These are phyloP conservation scores for Pogonocherus hispidulus DNA, from an alignment of 2,888 invertebrate species.

Conservation along the genomic window DNA sequence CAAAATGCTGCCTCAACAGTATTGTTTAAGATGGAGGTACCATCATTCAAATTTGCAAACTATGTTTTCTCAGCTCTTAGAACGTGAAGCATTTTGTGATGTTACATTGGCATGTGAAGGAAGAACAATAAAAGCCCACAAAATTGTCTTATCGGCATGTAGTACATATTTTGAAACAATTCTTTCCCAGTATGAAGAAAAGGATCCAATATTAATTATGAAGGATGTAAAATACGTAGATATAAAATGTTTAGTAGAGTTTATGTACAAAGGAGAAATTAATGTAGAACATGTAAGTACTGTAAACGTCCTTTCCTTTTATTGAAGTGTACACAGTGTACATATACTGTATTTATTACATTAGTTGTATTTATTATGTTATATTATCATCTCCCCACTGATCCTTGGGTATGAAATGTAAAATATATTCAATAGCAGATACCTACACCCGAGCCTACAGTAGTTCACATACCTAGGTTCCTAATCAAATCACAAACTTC, in stretches of 20 bases:
- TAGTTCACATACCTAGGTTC: too few species aligned
- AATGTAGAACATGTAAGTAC: constrained; percentile 91
- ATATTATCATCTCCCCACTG: too few species aligned
- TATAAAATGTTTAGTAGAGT: constrained; percentile 90
- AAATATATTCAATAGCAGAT: too few species aligned
- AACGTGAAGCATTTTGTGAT: constrained; percentile 90
- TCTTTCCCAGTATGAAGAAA: constrained; percentile 84
- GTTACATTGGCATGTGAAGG: constrained; percentile 92
- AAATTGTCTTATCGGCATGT: constrained; percentile 92
- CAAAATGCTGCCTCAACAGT: constrained; percentile 87
- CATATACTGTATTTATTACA: too few species aligned
- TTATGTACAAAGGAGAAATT: constrained; percentile 97
- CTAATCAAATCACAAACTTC: too few species aligned
- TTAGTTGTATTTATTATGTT: too few species aligned
- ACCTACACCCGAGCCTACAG: too few species aligned
- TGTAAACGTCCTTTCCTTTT: neutral
- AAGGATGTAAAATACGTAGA: constrained; percentile 93
- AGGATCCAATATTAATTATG: constrained; percentile 86
- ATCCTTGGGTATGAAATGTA: too few species aligned
- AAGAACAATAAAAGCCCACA: constrained; percentile 81
- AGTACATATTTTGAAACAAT: constrained; percentile 92
- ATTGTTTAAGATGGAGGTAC: constrained; percentile 93
- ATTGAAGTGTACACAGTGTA: too few species aligned
- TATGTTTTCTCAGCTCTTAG: constrained; percentile 89
- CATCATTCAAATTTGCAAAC: constrained; percentile 92